phyloP scores from a whole-genome alignment of 2,888 invertebrate species.

The Adineta ricciae region DNA sequence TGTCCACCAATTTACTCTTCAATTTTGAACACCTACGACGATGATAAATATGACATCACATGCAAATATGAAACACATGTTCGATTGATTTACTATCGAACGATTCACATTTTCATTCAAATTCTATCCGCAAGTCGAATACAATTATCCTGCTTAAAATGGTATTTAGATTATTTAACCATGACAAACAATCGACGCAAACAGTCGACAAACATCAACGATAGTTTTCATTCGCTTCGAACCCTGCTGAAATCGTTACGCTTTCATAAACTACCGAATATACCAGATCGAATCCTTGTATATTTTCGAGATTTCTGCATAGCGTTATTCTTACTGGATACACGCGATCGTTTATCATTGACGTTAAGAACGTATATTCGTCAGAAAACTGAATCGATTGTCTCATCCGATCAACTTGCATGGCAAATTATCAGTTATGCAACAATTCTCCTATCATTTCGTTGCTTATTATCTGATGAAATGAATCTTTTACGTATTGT shows the following conservation, averaged over 20 bases:
- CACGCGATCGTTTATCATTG: slow-evolving; percentile 18
- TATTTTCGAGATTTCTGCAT: slow-evolving; percentile 13
- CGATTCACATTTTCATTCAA: slow-evolving; percentile 6
- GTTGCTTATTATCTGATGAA: not conserved
- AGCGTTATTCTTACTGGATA: slow-evolving; percentile 7
- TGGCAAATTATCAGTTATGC: slow-evolving; percentile 14
- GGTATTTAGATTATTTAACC: slow-evolving; percentile 15
- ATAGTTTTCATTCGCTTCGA: not conserved
- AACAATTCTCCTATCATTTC: slow-evolving; percentile 15
- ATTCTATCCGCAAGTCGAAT: not conserved
- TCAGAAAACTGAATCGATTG: not conserved
- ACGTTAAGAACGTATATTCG: not conserved
- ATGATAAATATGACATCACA: not conserved
- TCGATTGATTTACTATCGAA: slow-evolving; percentile 10
- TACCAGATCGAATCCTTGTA: not conserved
- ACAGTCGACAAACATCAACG: not conserved
- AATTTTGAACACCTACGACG: slow-evolving; percentile 12
- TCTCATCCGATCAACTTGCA: not conserved
- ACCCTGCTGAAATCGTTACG: not conserved
- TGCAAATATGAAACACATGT: not conserved
- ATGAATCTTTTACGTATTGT: not conserved
- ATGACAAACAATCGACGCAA: not conserved
- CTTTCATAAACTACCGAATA: slow-evolving; percentile 18
- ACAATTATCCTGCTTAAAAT: slow-evolving; percentile 19
- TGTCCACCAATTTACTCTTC: slow-evolving; percentile 8